phyloP scores from a whole-genome alignment of 2,888 invertebrate genomes.

The Cenopis cana region DNA sequence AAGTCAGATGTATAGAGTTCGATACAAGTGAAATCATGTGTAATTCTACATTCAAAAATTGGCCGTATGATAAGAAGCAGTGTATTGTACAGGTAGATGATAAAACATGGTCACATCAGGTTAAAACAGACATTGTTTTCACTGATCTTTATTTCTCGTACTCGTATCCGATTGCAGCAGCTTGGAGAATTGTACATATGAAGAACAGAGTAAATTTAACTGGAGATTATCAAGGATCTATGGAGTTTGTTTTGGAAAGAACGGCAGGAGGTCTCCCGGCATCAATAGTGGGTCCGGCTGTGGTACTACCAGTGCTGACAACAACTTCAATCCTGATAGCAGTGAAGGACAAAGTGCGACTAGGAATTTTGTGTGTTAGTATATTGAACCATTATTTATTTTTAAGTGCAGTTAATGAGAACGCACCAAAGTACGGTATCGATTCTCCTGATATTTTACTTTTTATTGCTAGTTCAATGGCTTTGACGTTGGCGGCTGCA shows the following conservation, averaged over 20 bases:
- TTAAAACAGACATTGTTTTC: conserved; percentile 1
- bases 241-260: conserved; percentile 33
- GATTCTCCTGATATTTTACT: conserved; percentile 33
- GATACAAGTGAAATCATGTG: not conserved
- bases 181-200: conserved; percentile 9
- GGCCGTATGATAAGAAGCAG: conserved; percentile 30
- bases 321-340: conserved; percentile 2
- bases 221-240: conserved; percentile 12
- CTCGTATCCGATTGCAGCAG: not conserved
- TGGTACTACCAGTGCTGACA: conserved; percentile 15
- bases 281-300: conserved; percentile 17
- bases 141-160: not conserved
- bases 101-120: not conserved
- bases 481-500: conserved; percentile 51
- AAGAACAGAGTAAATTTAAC: conserved; percentile 5
- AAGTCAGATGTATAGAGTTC: not conserved
- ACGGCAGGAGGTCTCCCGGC: conserved; percentile 27
- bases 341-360: conserved; percentile 3
- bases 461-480: conserved; percentile 26
- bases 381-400: conserved; percentile 31
- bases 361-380: conserved; percentile 28
- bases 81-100: conserved; percentile 34
- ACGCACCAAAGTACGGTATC: conserved; percentile 34
- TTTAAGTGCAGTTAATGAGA: conserved; percentile 15
- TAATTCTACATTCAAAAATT: conserved; percentile 14